Evolutionary conservation across 2,888 invertebrate species (phyloP).

Genomic region (Meiosimyza decipiens): DNA sequence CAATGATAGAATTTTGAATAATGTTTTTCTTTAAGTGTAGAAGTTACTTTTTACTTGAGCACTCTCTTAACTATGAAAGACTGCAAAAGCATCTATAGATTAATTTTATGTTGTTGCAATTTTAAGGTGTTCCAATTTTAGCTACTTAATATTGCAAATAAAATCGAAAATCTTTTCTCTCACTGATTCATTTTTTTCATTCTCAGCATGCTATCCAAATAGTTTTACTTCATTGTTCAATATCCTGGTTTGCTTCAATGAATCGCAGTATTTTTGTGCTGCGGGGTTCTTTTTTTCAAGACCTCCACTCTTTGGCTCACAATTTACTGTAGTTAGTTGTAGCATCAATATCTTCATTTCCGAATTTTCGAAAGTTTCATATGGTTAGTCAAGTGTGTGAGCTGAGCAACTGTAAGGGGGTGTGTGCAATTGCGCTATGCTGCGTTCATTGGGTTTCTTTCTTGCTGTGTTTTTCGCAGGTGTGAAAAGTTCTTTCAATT

Average conservation of each 20-base stretch:
- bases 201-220: too few species aligned
- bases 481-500: slow-evolving; percentile 27
- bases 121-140: too few species aligned
- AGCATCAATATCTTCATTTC: slow-evolving; percentile 8
- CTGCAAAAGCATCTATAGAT: too few species aligned
- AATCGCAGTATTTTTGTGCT: slow-evolving; percentile 25
- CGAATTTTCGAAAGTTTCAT: neutral
- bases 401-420: neutral
- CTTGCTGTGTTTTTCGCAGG: slow-evolving; percentile 2
- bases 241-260: slow-evolving; percentile 14
- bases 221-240: neutral
- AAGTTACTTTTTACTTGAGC: too few species aligned
- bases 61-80: too few species aligned
- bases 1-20: too few species aligned
- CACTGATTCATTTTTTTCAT: too few species aligned
- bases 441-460: slow-evolving; percentile 4
- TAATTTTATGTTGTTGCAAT: too few species aligned
- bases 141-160: too few species aligned
- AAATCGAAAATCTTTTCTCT: too few species aligned
- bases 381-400: neutral
- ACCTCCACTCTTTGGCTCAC: neutral
- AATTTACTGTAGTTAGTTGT: neutral
- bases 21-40: too few species aligned
- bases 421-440: slow-evolving; percentile 1
- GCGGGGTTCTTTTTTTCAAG: slow-evolving; percentile 21